Evolutionary conservation across 1,140 invertebrate species (phyloP).

Genomic region (Hesperophylax magnus): DNA sequence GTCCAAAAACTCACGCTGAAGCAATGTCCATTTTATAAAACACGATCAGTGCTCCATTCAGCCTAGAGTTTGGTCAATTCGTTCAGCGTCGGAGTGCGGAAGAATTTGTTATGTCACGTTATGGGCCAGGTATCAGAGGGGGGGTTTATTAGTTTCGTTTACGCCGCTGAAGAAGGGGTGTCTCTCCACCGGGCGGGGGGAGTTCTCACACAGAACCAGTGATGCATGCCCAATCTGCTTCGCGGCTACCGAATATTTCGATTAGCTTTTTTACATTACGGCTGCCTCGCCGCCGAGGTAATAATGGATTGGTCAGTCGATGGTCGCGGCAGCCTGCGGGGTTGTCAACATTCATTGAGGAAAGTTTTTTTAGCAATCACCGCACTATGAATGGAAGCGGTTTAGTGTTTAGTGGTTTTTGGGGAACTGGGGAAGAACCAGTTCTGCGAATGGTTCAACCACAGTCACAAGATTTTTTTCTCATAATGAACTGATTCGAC

Average conservation of each 20-base stretch:
- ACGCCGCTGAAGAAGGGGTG: too few relatives aligned
- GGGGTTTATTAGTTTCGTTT: not conserved
- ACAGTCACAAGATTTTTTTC: not conserved
- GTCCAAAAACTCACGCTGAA: not conserved
- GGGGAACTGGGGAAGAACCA: not conserved
- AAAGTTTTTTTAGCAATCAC: not conserved
- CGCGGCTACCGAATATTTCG: conserved; percentile 58
- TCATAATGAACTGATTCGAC: not conserved
- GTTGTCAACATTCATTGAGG: conserved; percentile 16
- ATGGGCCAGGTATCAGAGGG: not conserved
- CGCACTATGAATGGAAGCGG: not conserved
- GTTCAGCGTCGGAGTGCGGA: conserved; percentile 41
- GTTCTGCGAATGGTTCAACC: not conserved
- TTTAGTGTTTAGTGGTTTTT: not conserved
- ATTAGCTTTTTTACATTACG: conserved; percentile 57
- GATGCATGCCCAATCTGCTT: conserved; percentile 55
- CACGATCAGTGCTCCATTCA: not conserved
- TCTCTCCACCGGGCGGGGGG: not conserved
- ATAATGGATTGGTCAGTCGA: conserved; percentile 40
- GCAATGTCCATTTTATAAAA: not conserved
- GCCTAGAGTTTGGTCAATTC: conserved; percentile 40
- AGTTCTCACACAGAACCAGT: conserved; percentile 52
- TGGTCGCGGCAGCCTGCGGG: not conserved
- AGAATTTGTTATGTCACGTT: conserved; percentile 54
- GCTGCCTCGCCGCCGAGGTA: conserved; percentile 1